These are phyloP conservation scores for Ceratosolen fusciceps DNA, from an alignment of 1,140 invertebrate species.

Conservation along the genomic window DNA sequence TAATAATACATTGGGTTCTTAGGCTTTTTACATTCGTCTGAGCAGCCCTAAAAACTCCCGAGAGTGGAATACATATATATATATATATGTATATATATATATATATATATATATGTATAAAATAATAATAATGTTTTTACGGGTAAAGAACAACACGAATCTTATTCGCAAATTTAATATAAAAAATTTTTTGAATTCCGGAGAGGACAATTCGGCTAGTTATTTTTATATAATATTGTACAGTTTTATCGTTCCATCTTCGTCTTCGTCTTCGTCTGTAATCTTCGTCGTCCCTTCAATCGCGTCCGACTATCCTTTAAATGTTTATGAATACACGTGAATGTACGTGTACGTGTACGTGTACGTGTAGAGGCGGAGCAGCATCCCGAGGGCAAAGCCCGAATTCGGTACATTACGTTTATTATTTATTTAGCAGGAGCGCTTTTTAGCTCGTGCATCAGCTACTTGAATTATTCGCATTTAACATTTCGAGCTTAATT, in stretches of 20 bases:
- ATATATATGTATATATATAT: too few relatives aligned
- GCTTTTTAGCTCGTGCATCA: background rate
- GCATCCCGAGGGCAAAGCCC: too few relatives aligned
- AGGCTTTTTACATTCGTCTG: background rate
- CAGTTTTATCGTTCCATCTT: too few relatives aligned
- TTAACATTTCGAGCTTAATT: conserved; percentile 1
- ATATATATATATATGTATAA: too few relatives aligned
- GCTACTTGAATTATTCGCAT: conserved; percentile 33
- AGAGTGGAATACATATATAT: too few relatives aligned
- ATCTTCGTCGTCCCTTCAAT: conserved; percentile 11
- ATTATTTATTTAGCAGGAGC: too few relatives aligned
- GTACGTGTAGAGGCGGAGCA: conserved; percentile 39
- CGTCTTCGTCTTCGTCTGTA: conserved; percentile 7
- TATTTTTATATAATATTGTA: conserved; percentile 45
- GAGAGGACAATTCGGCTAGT: conserved; percentile 39
- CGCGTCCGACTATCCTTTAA: conserved; percentile 12
- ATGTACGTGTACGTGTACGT: conserved; percentile 48
- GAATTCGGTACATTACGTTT: too few relatives aligned
- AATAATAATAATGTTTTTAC: conserved; percentile 30
- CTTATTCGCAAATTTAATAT: conserved; percentile 35
- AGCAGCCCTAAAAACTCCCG: background rate
- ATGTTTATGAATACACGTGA: conserved; percentile 46
- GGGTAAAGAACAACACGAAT: conserved; percentile 34
- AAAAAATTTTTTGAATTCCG: conserved; percentile 38
- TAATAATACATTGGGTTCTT: conserved; percentile 59